Conservation (phyloP, 1,140 invertebrate species). For the Papilio polytes region DNA sequence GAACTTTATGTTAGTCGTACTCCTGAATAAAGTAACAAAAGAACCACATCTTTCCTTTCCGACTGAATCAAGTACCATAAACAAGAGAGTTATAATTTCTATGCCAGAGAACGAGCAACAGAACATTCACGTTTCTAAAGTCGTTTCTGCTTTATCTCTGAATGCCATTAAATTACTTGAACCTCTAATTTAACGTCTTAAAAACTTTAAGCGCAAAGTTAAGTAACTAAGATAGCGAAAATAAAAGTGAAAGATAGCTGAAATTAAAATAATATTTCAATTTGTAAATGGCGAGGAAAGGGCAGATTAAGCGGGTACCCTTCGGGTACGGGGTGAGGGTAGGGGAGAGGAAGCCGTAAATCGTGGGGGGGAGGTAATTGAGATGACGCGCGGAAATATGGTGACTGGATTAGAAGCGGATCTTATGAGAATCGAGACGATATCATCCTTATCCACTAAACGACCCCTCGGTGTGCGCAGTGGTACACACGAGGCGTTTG, state of each 20-base stretch:
- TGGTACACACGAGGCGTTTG: no score
- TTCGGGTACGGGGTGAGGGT: background rate
- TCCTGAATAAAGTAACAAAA: background rate
- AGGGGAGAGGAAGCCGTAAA: background rate
- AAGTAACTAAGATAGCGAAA: background rate
- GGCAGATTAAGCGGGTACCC: background rate
- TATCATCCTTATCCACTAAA: background rate
- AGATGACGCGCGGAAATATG: constrained; percentile 15
- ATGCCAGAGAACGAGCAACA: background rate
- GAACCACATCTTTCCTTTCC: background rate
- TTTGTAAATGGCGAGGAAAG: constrained; percentile 20
- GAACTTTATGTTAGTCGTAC: background rate
- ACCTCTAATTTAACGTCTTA: background rate
- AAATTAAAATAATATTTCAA: constrained; percentile 22
- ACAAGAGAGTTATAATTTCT: background rate
- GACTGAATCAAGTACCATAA: background rate
- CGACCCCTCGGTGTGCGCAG: no score
- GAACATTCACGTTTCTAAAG: background rate
- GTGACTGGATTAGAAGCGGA: constrained; percentile 7
- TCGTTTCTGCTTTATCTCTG: background rate
- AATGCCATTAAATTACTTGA: background rate
- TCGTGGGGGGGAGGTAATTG: constrained; percentile 8
- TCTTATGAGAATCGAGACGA: background rate
- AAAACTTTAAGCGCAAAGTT: background rate
- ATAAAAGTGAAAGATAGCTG: constrained; percentile 6